Conservation (phyloP, 2,113 vertebrate species). For the Psittacus erithacus region DNA sequence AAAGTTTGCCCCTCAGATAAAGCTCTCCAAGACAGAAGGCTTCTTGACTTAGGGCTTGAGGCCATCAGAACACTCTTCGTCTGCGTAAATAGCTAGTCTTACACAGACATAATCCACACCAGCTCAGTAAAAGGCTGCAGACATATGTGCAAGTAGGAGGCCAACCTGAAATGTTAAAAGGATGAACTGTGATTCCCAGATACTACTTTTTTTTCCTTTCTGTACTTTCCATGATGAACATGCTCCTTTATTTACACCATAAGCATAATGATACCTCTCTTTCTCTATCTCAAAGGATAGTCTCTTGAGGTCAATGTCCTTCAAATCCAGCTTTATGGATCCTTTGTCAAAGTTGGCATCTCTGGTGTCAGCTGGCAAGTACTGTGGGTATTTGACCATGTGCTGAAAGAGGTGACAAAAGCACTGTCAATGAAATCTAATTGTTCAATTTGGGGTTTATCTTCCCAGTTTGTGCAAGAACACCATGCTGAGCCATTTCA, state of each 20-base stretch:
- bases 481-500: background rate
- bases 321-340: conserved; percentile 82
- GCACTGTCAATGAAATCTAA: background rate
- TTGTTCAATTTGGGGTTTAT: background rate
- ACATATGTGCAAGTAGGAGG: background rate
- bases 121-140: background rate
- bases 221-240: background rate
- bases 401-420: conserved; percentile 46
- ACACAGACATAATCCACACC: background rate
- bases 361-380: conserved; percentile 67
- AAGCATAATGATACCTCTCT: conserved; percentile 78
- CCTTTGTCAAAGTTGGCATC: conserved; percentile 77
- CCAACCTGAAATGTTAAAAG: background rate
- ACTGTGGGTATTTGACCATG: conserved; percentile 38
- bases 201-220: background rate
- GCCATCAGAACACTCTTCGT: background rate
- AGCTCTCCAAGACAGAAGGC: background rate
- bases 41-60: background rate
- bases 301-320: conserved; percentile 91
- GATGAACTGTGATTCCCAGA: background rate
- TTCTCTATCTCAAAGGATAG: conserved; percentile 92
- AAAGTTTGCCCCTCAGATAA: background rate
- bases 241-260: background rate
- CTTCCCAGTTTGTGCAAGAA: background rate
- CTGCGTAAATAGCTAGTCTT: background rate